These are phyloP conservation scores for Apis cerana DNA, from an alignment of 1,140 invertebrate genomes.

Conservation along the genomic window DNA sequence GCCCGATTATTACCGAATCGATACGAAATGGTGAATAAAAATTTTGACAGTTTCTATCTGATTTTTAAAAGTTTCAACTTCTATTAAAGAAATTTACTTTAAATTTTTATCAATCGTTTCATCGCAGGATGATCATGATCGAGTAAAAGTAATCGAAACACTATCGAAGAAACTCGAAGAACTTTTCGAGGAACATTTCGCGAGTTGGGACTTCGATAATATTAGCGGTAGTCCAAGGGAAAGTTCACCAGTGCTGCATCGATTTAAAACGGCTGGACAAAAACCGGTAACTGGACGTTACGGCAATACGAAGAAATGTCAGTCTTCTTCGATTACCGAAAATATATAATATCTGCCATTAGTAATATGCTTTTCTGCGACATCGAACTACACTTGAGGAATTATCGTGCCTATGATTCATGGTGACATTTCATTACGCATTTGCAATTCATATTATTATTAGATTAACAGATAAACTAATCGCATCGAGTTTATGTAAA, in stretches of 20 bases:
- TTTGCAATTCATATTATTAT: slow-evolving; percentile 17
- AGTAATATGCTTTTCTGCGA: neutral
- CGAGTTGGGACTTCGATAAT: slow-evolving; percentile 65
- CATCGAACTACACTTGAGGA: neutral
- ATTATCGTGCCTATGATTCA: neutral
- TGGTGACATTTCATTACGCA: neutral
- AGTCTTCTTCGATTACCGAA: slow-evolving; percentile 26
- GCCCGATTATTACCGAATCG: too few species aligned
- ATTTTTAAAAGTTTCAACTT: too few species aligned
- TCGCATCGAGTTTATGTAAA: slow-evolving; percentile 4
- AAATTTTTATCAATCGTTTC: slow-evolving; percentile 1
- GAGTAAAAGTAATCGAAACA: slow-evolving; percentile 62
- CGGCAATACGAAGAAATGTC: slow-evolving; percentile 37
- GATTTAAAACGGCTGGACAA: slow-evolving; percentile 41
- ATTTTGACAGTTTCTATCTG: too few species aligned
- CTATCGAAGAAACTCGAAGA: slow-evolving; percentile 69
- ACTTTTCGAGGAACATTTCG: slow-evolving; percentile 67
- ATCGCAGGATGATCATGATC: slow-evolving; percentile 64
- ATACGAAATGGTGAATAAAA: too few species aligned
- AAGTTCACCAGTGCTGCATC: slow-evolving; percentile 40
- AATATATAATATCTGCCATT: slow-evolving; percentile 26
- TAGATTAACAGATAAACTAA: slow-evolving; percentile 25
- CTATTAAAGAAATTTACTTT: too few species aligned
- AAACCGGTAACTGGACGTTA: slow-evolving; percentile 48
- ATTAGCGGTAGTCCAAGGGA: slow-evolving; percentile 58